Base-by-base conservation (phyloP, 2,888 invertebrate species). In the Microctonus aethiopoides region DNA sequence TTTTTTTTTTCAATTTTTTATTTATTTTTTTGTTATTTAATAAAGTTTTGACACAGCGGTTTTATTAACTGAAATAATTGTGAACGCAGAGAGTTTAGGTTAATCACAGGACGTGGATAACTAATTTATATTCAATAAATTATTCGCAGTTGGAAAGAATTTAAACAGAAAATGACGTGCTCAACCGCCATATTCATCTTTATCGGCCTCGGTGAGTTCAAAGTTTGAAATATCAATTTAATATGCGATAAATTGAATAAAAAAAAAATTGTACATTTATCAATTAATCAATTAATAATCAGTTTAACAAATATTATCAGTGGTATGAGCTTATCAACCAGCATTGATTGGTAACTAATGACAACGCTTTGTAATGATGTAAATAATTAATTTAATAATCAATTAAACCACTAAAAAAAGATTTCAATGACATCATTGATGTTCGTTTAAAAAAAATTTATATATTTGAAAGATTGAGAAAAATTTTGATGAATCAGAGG, bases 171-270 rank as follows among this genome's bases (percentile, higher is more conserved):
- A 70, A 77, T 77, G 76, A 71, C 70, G 65, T 60, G 54, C 34
- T 54, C 70, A 41, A 70, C 52, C 60, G 72, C 74, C 66, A 71
- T 76, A 57, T 65, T 73, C 32, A 62, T 72, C 52, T 46, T 73
- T 57, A 63, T 71, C 66, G 64, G 71, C 61, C 65, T 74, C 61
- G 77, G 77, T 77, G 68, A 76, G 77, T 76, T 67, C 76, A 74
- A 76, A 76, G 76, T 72, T 74, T 73, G 26, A 54, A 26, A 72
- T 73, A 39, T n/a, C 16, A 7, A 46, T 56, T 51, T 54, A 13
- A 60, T 69, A 39, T 34, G 36, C 61, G 61, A 32, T 24, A 26
- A 36, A 34, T 66, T 60, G 29, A 13, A 22, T 60, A 1, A n/a
- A 32, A 16, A 10, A 24, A 32, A 11, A 22, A 6, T 11, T 26